Evolutionary conservation across 2,888 invertebrate genomes (phyloP).

Genomic region (Leucophenga montana): DNA sequence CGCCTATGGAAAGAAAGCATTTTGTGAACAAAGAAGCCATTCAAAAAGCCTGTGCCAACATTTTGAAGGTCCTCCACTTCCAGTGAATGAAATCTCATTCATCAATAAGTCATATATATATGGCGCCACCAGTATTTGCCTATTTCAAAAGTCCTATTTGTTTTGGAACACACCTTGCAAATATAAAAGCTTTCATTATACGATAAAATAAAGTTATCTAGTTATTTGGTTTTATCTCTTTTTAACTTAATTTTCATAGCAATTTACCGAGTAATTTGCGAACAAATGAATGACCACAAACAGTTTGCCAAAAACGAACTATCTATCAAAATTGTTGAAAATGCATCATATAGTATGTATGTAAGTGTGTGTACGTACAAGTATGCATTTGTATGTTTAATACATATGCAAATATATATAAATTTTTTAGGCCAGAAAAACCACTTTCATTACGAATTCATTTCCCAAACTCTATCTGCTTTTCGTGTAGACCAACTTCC

Average conservation of each 20-base stretch:
- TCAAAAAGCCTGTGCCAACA: too few species aligned
- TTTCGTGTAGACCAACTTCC: constrained; percentile 1
- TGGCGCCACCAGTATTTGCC: too few species aligned
- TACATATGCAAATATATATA: not conserved
- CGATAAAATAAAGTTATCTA: too few species aligned
- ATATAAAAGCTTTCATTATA: too few species aligned
- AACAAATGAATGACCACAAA: constrained; percentile 21
- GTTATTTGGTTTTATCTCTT: not conserved
- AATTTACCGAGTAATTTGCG: not conserved
- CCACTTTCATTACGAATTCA: constrained; percentile 59
- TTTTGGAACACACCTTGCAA: too few species aligned
- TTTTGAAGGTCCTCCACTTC: too few species aligned
- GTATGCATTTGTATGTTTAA: not conserved
- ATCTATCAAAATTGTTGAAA: constrained; percentile 18
- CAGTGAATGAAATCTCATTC: too few species aligned
- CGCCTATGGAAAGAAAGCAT: too few species aligned
- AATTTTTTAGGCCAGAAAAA: constrained; percentile 25
- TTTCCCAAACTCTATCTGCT: constrained; percentile 46
- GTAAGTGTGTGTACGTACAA: not conserved
- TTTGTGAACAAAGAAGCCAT: too few species aligned
- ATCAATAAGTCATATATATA: too few species aligned
- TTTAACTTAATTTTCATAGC: not conserved
- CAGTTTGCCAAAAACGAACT: constrained; percentile 12
- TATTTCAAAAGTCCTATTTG: not conserved
- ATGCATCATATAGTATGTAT: too few species aligned